A percentile compares a stretch with the other conserved stretches of the same genome.
phyloP scores from a whole-genome alignment of 2,113 vertebrate species.

The Zosterops borbonicus region DNA sequence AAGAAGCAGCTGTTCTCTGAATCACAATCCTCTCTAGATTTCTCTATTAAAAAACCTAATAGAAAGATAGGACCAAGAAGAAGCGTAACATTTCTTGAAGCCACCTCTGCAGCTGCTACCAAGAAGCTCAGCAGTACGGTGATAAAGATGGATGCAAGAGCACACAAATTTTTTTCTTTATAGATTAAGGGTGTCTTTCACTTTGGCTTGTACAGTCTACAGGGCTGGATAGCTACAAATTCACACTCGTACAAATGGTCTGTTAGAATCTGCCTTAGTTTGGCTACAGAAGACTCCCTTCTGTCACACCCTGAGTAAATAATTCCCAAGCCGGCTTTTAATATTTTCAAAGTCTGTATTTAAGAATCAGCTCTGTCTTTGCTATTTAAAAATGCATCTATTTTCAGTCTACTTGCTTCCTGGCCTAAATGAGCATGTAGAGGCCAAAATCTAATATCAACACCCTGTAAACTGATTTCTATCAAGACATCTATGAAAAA shows the following conservation, averaged over 20 bases:
- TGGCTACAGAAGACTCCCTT: neutral
- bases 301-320: neutral
- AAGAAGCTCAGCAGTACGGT: neutral
- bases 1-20: conserved; percentile 59
- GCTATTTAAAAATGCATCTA: neutral
- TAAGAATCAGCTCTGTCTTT: neutral
- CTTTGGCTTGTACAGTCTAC: neutral
- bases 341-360: neutral
- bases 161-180: neutral
- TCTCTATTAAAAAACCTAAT: neutral
- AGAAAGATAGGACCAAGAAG: neutral
- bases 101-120: neutral
- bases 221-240: neutral
- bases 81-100: neutral
- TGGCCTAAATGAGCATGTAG: neutral
- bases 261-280: neutral
- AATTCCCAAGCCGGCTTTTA: neutral
- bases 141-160: neutral
- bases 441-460: neutral
- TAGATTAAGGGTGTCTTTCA: neutral
- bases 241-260: neutral
- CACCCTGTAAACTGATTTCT: neutral
- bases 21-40: conserved; percentile 51
- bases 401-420: neutral
- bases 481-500: conserved; percentile 39